These are phyloP conservation scores for Idaea aversata DNA, from an alignment of 2,888 invertebrate genomes.

Conservation along the genomic window DNA sequence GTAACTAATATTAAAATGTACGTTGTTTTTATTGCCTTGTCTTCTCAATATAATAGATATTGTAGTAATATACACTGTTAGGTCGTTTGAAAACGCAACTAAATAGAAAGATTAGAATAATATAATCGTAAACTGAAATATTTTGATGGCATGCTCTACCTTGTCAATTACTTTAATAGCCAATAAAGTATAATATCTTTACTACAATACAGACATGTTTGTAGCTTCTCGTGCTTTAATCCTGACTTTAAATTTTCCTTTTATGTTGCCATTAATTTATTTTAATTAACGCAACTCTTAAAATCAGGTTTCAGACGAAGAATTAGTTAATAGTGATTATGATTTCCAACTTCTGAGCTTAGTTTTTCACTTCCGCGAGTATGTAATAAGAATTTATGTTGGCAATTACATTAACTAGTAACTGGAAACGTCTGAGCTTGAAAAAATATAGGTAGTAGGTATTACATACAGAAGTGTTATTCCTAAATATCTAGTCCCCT, in stretches of 20 bases:
- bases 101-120: slow-evolving; percentile 19
- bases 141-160: slow-evolving; percentile 28
- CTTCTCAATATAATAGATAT: neutral
- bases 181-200: slow-evolving; percentile 29
- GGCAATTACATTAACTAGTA: neutral
- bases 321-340: neutral
- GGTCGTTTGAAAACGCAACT: slow-evolving; percentile 1
- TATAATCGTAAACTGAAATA: slow-evolving; percentile 31
- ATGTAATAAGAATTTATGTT: neutral
- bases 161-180: slow-evolving; percentile 31
- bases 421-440: neutral
- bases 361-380: neutral
- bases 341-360: neutral
- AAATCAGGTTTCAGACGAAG: neutral
- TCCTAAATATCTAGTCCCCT: neutral
- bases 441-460: neutral
- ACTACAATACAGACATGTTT: slow-evolving; percentile 14
- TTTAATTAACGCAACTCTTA: neutral
- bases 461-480: neutral
- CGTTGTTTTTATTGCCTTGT: neutral
- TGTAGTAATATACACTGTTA: neutral
- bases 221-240: slow-evolving; percentile 12
- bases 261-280: neutral
- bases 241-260: neutral
- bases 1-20: slow-evolving; percentile 2